A percentile compares a stretch with the other conserved stretches of the same genome.
Conservation (phyloP, 2,113 vertebrate genomes). For the Cottus gobio region DNA sequence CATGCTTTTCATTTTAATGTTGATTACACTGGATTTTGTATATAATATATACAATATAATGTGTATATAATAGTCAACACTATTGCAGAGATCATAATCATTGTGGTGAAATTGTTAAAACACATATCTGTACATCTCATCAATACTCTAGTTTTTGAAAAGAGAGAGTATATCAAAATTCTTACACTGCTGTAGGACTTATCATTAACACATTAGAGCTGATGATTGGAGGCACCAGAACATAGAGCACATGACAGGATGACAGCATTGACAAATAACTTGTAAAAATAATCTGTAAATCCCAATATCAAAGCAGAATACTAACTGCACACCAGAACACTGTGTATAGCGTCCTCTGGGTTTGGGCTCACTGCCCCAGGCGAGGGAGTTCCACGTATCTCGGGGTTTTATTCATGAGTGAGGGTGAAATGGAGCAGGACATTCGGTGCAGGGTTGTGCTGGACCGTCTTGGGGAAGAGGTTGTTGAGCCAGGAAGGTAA, state of each 20-base stretch:
- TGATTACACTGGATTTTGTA: background rate
- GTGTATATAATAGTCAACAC: background rate
- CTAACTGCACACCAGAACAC: too few species aligned
- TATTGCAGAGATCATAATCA: background rate
- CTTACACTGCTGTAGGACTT: background rate
- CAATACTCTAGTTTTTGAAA: background rate
- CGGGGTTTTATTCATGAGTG: too few species aligned
- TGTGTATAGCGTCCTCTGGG: too few species aligned
- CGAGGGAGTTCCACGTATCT: too few species aligned
- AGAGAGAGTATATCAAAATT: background rate
- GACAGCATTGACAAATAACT: background rate
- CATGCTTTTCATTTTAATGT: constrained; percentile 7
- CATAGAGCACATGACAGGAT: background rate
- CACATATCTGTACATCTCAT: background rate
- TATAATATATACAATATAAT: too few species aligned
- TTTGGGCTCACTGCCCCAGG: too few species aligned
- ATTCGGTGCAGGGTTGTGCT: too few species aligned
- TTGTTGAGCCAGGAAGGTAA: too few species aligned
- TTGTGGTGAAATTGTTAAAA: background rate
- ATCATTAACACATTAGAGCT: background rate
- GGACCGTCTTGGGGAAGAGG: too few species aligned
- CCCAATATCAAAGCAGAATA: background rate
- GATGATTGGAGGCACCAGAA: background rate
- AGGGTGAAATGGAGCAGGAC: too few species aligned
- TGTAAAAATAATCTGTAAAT: background rate